Evolutionary conservation across 2,797 vertebrate genomes (phyloP), one percentile per base, ranked within the genome.

Genomic region (Helicolenus hilgendorfi): DNA sequence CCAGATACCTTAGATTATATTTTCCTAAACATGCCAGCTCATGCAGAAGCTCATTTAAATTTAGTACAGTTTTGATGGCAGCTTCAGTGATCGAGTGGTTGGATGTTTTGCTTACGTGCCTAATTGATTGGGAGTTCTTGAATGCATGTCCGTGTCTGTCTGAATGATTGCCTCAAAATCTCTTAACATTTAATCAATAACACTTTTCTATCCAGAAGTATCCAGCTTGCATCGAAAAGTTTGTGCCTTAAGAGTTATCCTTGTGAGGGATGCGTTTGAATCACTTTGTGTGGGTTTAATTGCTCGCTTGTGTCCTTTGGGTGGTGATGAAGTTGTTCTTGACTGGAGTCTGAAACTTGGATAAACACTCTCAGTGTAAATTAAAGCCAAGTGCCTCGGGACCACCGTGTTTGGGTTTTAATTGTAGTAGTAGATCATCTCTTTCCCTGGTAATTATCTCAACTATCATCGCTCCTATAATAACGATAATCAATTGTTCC

Each of bases 401-500:
- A 92, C 86, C 90, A 79, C 91, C 87, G 33, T 85, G 89, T 93
- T 92, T 78, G 82, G 82, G 67, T 79, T 93, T 89, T 97, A 96
- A 97, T 95, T 94, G 94, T 84, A 75, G 88, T 76, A 78, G 85
- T 96, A 92, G 82, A 96, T 96, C 95, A 97, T 94, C 84, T 87
- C 85, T 92, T 73, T 84, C 85, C 77, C 58, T 75, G 55, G 75
- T 94, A 92, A 95, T 95, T 96, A 96, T 94, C 92, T 89, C 83
- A 81, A 91, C 92, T 90, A 88, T 93, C 91, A 93, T 95, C 89
- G 84, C 77, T 96, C 90, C 91, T 89, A 84, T 93, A 88, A 94
- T 94, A 96, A 96, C 53, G 77, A 95, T 96, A 95, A 96, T 96
- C 94, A 90, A 90, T 96, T 93, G 89, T 93, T 92, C 90, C 83